Evolutionary conservation across 2,888 invertebrate genomes (phyloP).

Genomic region (Margaritifera margaritifera): DNA sequence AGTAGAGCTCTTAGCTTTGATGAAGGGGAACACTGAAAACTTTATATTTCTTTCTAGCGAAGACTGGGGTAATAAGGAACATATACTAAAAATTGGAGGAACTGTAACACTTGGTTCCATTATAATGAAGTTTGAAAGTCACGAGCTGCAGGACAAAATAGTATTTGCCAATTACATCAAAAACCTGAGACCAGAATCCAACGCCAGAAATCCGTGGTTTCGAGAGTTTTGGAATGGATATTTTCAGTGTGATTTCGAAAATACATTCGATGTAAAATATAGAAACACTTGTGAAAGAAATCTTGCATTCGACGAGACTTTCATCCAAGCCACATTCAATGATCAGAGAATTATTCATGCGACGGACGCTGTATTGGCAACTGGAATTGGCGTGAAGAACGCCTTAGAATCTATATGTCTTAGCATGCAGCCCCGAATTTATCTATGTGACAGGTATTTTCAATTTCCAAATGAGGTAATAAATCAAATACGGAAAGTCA

Average conservation of each 20-base stretch:
- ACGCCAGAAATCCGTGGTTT: constrained; percentile 57
- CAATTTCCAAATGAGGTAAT: constrained; percentile 18
- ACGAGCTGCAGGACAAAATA: constrained; percentile 14
- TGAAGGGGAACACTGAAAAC: constrained; percentile 30
- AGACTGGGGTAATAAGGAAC: constrained; percentile 54
- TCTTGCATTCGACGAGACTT: constrained; percentile 23
- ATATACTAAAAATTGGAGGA: constrained; percentile 38
- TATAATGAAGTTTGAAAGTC: constrained; percentile 8
- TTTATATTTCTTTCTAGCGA: constrained; percentile 61
- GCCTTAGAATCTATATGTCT: constrained; percentile 46
- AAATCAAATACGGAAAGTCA: constrained; percentile 19
- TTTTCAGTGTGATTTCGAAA: constrained; percentile 53
- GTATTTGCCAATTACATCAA: constrained; percentile 25
- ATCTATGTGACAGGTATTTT: constrained; percentile 48
- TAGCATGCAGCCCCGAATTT: constrained; percentile 13
- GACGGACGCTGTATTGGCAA: constrained; percentile 56
- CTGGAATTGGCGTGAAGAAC: constrained; percentile 45
- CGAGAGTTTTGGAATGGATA: constrained; percentile 57
- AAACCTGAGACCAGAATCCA: constrained; percentile 24
- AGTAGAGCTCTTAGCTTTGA: constrained; percentile 41
- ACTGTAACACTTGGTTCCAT: constrained; percentile 46
- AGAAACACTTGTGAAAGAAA: constrained; percentile 26
- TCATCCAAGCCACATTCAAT: constrained; percentile 21
- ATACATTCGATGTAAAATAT: constrained; percentile 49
- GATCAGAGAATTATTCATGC: constrained; percentile 58